Percentiles rank a stretch among this genome's conserved stretches.
Conservation (phyloP, 1,140 invertebrate species). For the Epicauta chinensis region DNA sequence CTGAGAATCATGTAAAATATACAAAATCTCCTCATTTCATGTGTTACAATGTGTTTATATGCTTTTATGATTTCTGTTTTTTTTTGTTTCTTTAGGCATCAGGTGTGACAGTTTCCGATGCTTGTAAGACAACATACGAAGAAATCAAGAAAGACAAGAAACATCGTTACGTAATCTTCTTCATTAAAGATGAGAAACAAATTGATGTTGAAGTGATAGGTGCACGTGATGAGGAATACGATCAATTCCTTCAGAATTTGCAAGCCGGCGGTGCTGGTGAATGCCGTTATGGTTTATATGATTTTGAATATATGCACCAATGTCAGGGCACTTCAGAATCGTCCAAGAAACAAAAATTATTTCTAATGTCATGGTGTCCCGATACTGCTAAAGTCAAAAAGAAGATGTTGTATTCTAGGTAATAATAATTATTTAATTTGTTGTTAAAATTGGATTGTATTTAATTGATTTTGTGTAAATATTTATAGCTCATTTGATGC, state of each 20-base stretch:
- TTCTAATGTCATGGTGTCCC: conserved; percentile 96
- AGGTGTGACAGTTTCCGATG: conserved; percentile 90
- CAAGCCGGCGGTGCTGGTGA: conserved; percentile 83
- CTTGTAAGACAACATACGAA: conserved; percentile 90
- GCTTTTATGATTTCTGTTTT: background rate
- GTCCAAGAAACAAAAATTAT: conserved; percentile 91
- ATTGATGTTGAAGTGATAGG: conserved; percentile 87
- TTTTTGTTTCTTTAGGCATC: conserved; percentile 67
- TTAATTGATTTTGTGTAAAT: conserved; percentile 22
- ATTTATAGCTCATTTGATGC: conserved; percentile 86
- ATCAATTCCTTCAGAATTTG: conserved; percentile 83
- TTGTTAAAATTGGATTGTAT: background rate
- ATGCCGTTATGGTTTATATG: conserved; percentile 91
- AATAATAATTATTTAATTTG: conserved; percentile 7
- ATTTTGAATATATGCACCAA: conserved; percentile 93
- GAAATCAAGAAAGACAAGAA: conserved; percentile 97
- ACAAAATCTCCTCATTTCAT: too few relatives aligned
- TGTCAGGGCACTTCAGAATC: conserved; percentile 90
- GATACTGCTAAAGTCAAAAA: conserved; percentile 96
- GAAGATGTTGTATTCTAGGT: conserved; percentile 97
- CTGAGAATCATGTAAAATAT: too few relatives aligned
- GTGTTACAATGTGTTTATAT: too few relatives aligned
- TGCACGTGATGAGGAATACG: conserved; percentile 80
- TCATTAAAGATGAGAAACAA: conserved; percentile 90
- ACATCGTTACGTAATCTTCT: conserved; percentile 93